A percentile compares a stretch with the other conserved stretches of the same genome.
phyloP scores from a whole-genome alignment of 2,888 invertebrate genomes.

The Hydrotaea diabolus region DNA sequence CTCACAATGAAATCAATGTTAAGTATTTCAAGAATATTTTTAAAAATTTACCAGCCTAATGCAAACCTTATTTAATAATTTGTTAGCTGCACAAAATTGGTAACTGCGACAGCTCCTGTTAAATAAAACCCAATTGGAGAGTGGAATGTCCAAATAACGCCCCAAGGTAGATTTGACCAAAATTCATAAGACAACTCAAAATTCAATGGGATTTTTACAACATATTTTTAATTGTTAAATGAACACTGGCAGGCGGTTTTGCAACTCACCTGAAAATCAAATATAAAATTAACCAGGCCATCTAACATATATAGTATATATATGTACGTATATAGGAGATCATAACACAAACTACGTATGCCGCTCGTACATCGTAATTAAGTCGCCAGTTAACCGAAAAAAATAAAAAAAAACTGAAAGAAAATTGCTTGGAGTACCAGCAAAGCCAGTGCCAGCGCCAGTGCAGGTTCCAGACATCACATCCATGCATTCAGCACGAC shows the following conservation, averaged over 20 bases:
- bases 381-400: slow-evolving; percentile 60
- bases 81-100: too few species aligned
- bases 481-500: not conserved
- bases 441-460: not conserved
- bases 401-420: not conserved
- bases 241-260: not conserved
- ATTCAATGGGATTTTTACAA: not conserved
- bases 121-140: too few species aligned
- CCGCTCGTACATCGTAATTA: slow-evolving; percentile 57
- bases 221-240: not conserved
- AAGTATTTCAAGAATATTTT: too few species aligned
- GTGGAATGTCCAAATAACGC: not conserved
- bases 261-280: not conserved
- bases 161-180: not conserved
- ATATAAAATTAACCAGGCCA: not conserved
- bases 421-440: slow-evolving; percentile 3
- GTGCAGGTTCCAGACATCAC: not conserved
- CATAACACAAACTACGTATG: not conserved
- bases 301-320: too few species aligned
- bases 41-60: too few species aligned
- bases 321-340: not conserved
- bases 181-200: not conserved
- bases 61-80: too few species aligned
- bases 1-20: too few species aligned
- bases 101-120: too few species aligned